Conservation (phyloP, 2,113 vertebrate genomes). For the Xenopus laevis region DNA sequence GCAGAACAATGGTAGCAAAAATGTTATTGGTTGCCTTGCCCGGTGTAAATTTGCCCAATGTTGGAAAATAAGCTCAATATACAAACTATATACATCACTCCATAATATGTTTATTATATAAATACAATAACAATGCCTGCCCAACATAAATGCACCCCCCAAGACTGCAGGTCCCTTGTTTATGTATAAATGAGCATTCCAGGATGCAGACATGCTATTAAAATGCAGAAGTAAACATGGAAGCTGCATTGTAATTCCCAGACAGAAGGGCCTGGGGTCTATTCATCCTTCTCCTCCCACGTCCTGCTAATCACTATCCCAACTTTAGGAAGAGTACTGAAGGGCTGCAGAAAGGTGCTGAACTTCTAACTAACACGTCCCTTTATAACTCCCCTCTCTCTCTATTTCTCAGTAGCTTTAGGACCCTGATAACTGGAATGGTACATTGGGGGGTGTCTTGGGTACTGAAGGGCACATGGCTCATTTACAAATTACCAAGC, state of each 20-base stretch:
- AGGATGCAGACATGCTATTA: neutral
- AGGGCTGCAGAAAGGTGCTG: constrained; percentile 18
- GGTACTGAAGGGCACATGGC: too few relatives aligned
- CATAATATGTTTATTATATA: too few relatives aligned
- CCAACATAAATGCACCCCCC: too few relatives aligned
- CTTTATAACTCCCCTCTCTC: constrained; percentile 1
- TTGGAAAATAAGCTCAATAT: too few relatives aligned
- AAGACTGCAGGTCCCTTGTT: neutral
- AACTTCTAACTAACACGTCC: constrained; percentile 10
- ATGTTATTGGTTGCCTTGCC: too few relatives aligned
- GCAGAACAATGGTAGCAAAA: too few relatives aligned
- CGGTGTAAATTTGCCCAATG: too few relatives aligned
- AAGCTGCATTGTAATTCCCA: constrained; percentile 21
- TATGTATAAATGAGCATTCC: neutral
- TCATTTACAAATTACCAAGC: too few relatives aligned
- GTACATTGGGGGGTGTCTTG: constrained; percentile 6
- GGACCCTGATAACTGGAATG: too few relatives aligned
- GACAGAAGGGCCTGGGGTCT: constrained; percentile 13
- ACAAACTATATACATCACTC: too few relatives aligned
- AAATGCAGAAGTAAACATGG: constrained; percentile 23
- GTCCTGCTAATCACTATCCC: constrained; percentile 20
- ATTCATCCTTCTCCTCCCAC: constrained; percentile 28
- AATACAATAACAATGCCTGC: too few relatives aligned
- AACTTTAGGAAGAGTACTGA: constrained; percentile 1
- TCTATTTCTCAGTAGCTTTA: neutral